phyloP scores from a whole-genome alignment of 2,113 vertebrate species.

The Balaenoptera acutorostrata region DNA sequence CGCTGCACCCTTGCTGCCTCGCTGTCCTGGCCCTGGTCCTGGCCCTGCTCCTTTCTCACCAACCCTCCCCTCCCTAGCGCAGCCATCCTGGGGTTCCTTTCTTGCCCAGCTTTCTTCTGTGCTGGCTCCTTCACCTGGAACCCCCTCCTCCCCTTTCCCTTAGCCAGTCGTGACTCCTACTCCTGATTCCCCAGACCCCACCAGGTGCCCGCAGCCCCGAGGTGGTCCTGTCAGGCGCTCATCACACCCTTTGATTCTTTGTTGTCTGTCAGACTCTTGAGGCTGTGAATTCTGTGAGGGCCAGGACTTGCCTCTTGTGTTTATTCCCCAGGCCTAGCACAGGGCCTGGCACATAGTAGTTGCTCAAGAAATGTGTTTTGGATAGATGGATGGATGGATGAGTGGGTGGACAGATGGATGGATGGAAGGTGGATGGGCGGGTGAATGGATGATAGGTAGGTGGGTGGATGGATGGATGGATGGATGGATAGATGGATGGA shows the following conservation, averaged over 20 bases:
- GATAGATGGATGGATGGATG: neutral
- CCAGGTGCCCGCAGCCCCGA: accelerated
- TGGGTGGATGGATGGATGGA: neutral
- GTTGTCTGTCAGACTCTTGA: neutral
- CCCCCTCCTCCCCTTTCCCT: neutral
- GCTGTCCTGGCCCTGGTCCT: neutral
- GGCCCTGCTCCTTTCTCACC: neutral
- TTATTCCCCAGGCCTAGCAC: neutral
- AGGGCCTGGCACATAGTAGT: neutral
- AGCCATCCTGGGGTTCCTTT: accelerated
- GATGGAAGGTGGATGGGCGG: neutral
- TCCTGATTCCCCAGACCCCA: neutral
- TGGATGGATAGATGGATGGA: neutral
- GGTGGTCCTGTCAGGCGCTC: neutral
- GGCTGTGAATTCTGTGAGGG: neutral
- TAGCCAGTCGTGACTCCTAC: accelerated
- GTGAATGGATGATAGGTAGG: neutral
- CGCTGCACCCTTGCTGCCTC: accelerated
- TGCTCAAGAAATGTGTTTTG: neutral
- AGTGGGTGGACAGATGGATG: neutral
- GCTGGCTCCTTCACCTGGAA: neutral
- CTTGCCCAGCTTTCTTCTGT: neutral
- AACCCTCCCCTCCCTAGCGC: accelerated
- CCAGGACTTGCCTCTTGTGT: neutral
- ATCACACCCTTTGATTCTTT: neutral